Base-by-base conservation (phyloP, 2,888 invertebrate genomes). In the Bimastos eiseni region DNA sequence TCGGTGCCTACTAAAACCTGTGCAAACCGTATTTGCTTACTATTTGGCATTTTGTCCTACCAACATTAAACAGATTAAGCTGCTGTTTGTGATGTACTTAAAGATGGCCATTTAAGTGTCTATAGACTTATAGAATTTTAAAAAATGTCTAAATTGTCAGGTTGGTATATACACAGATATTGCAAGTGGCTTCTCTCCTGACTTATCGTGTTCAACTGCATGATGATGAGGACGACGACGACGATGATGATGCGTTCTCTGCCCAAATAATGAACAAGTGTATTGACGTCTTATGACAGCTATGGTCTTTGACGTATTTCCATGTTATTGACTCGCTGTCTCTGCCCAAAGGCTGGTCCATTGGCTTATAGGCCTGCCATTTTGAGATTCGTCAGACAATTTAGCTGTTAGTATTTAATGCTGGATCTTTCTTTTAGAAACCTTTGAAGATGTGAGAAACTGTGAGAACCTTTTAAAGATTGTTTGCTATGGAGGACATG, bases 391-490 rank as follows among this genome's bases (percentile, higher is more conserved):
- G 30, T 70, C n/a, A 0, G 11, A 17, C 70, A 8, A 70, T n/a
- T 30, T n/a, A 70, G 17, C 70, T n/a, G 70, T 70, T 70, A 49
- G n/a, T 11, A 11, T 70, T 70, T n/a, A 70, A 70, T 70, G 36
- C 6, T 36, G 24, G 34, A 37, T 0, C 6, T 86, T 86, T 86
- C 6, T 86, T 86, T 86, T 24, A 86, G 86, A 37, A 36, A 34
- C 24, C 86, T 86, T 86, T 86, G 37, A 37, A 34, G 37, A 33
- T 86, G 37, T 86, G n/a, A 21, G 24, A 5, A 86, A 86, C 86
- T 86, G 86, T 37, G 17, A 86, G 86, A 86, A 36, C 24, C 86
- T 86, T 34, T 86, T 86, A 86, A 86, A 34, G 37, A 86, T 86
- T 24, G 36, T 36, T 34, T 34, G 36, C 36, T 86, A 36, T 36